Conservation (phyloP, 2,797 vertebrate species). For the Coilia nasus region DNA sequence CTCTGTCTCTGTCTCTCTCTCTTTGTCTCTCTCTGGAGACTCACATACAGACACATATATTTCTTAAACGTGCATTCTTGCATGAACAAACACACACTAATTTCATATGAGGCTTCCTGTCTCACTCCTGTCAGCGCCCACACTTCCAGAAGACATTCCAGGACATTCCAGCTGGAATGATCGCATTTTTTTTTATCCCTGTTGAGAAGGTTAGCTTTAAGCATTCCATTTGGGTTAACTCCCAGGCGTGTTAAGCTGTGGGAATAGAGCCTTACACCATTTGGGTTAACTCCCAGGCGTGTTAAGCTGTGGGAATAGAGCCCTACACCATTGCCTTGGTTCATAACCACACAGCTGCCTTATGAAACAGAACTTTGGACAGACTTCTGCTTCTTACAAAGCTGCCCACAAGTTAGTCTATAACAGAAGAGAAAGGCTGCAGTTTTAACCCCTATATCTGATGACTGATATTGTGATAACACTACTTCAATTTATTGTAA, state of each 20-base stretch:
- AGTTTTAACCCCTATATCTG: neutral
- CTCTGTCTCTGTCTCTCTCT: neutral
- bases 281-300: neutral
- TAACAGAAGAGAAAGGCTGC: neutral
- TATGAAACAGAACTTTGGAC: slow-evolving; percentile 26
- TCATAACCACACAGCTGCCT: neutral
- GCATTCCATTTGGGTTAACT: neutral
- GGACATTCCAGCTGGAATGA: neutral
- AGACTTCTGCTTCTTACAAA: neutral
- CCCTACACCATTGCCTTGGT: neutral
- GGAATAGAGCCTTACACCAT: neutral
- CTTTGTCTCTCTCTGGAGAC: neutral
- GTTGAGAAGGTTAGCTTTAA: neutral
- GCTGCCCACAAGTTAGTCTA: neutral
- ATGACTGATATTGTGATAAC: neutral
- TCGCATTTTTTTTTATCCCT: neutral
- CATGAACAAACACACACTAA: slow-evolving; percentile 14
- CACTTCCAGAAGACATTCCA: neutral
- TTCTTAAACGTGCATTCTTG: neutral
- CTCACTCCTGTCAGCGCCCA: neutral
- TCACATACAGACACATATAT: neutral
- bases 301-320: neutral
- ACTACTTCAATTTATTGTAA: neutral
- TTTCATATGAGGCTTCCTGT: neutral
- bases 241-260: neutral